phyloP scores from a whole-genome alignment of 2,888 invertebrate genomes.

The Eilema sororculum region DNA sequence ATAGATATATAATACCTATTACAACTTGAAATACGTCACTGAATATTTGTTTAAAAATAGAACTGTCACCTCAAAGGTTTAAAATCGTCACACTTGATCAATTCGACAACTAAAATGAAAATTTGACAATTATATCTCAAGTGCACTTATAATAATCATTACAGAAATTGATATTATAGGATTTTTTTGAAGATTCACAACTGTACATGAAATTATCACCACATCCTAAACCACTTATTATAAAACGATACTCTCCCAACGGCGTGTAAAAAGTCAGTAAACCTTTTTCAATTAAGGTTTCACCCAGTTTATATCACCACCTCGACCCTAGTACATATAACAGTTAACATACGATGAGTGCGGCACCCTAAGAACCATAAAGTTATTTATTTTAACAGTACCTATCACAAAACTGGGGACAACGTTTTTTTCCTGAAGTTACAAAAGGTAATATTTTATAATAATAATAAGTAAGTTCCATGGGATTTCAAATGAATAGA shows the following conservation, averaged over 20 bases:
- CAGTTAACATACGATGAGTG: constrained; percentile 4
- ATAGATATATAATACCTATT: background rate
- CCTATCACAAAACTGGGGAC: background rate
- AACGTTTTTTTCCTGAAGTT: background rate
- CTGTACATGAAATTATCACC: background rate
- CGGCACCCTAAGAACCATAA: background rate
- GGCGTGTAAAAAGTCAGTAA: constrained; percentile 21
- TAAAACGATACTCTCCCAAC: background rate
- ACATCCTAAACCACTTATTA: background rate
- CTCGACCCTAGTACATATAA: background rate
- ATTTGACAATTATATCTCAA: background rate
- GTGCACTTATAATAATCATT: background rate
- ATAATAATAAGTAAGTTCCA: too few species aligned
- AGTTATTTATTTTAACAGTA: background rate
- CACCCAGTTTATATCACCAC: background rate
- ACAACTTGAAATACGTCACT: too few species aligned
- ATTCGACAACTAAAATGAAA: too few species aligned
- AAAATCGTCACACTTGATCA: too few species aligned
- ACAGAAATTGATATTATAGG: background rate
- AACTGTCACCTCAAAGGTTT: too few species aligned
- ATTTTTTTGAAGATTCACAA: background rate
- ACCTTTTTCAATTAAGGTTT: constrained; percentile 2
- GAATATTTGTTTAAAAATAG: too few species aligned
- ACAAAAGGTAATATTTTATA: too few species aligned
- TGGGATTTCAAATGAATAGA: too few species aligned